These are phyloP conservation scores for Engystomops pustulosus DNA, from an alignment of 2,113 vertebrate genomes.

Conservation along the genomic window DNA sequence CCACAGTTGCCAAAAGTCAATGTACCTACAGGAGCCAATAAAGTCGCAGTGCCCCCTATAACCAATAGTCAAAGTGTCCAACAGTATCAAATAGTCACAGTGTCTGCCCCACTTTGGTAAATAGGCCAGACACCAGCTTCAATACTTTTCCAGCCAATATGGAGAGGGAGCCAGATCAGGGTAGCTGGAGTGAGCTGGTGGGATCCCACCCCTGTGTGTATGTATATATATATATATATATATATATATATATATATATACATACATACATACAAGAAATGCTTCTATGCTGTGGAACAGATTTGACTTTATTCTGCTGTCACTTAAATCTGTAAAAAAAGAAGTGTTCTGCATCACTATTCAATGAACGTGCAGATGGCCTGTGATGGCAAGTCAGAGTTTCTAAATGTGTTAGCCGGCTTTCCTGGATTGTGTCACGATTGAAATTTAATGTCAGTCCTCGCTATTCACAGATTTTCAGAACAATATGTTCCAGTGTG, in stretches of 20 bases:
- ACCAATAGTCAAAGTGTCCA: no score
- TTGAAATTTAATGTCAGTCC: not conserved
- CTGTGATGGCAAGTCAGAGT: constrained; percentile 11
- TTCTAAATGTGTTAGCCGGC: constrained; percentile 19
- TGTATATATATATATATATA: not conserved
- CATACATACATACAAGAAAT: not conserved
- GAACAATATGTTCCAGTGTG: constrained; percentile 38
- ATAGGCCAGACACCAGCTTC: no score
- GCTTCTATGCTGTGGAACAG: not conserved
- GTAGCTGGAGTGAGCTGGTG: no score
- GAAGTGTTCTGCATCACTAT: constrained; percentile 27
- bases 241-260: not conserved
- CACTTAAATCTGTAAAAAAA: not conserved
- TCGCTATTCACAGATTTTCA: constrained; percentile 32
- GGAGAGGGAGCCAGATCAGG: no score
- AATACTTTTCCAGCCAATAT: no score
- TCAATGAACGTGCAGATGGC: constrained; percentile 26
- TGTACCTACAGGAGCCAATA: no score
- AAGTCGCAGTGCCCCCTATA: no score
- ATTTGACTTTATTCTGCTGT: not conserved
- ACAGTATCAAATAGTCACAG: no score
- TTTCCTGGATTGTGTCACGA: constrained; percentile 31
- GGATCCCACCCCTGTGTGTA: not conserved
- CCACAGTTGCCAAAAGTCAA: no score
- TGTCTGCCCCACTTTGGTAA: no score